Evolutionary conservation across 2,888 invertebrate genomes (phyloP).

Genomic region (Sepioteuthis lessoniana): DNA sequence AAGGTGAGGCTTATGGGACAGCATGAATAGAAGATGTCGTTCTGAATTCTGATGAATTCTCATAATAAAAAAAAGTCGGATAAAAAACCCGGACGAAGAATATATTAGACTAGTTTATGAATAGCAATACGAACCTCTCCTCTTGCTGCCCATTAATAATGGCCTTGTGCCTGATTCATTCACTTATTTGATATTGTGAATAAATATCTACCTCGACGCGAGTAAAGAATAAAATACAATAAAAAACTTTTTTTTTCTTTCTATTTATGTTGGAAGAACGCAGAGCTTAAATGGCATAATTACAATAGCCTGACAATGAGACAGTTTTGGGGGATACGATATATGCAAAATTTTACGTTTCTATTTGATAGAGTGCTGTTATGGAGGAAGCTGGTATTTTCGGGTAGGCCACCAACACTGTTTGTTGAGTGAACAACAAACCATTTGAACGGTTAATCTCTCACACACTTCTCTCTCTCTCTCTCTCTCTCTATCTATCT

Average conservation of each 20-base stretch:
- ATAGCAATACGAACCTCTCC: neutral
- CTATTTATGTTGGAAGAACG: neutral
- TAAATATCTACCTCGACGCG: neutral
- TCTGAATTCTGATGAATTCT: neutral
- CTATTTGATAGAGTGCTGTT: neutral
- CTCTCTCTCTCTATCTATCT: neutral
- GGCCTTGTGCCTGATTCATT: neutral
- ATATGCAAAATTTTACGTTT: neutral
- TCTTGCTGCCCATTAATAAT: neutral
- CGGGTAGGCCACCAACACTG: neutral
- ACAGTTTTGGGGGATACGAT: neutral
- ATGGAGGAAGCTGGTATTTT: neutral
- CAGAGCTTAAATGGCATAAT: neutral
- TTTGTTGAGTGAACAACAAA: neutral
- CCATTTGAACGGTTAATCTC: neutral
- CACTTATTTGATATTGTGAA: neutral
- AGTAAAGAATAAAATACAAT: too few relatives aligned
- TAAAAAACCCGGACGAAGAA: neutral
- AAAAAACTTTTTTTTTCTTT: too few relatives aligned
- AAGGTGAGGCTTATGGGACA: neutral
- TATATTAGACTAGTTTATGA: neutral
- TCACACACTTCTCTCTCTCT: neutral
- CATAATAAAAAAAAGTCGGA: neutral
- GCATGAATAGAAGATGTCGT: neutral
- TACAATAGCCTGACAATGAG: neutral